A percentile compares a stretch with the other conserved stretches of the same genome.
These are phyloP conservation scores for Lepidonotus clava DNA, from an alignment of 2,888 invertebrate species.

Conservation along the genomic window DNA sequence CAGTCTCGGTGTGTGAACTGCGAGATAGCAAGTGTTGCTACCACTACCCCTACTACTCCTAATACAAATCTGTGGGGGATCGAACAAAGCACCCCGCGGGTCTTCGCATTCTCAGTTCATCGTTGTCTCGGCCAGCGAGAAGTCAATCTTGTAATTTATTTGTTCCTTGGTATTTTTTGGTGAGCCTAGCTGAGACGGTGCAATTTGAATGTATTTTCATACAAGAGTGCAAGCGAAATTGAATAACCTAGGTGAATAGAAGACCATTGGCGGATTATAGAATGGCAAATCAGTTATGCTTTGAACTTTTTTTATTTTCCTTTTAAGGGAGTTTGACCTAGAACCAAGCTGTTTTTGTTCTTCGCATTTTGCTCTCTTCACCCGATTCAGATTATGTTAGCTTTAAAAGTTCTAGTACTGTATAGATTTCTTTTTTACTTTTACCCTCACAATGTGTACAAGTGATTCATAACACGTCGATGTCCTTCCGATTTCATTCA, in stretches of 20 bases:
- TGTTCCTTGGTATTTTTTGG: conserved; percentile 45
- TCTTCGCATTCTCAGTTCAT: not conserved
- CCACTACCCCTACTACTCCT: not conserved
- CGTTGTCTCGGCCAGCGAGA: not conserved
- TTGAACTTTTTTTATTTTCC: not conserved
- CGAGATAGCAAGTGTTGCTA: not conserved
- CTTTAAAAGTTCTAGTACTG: not conserved
- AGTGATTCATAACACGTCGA: too few relatives aligned
- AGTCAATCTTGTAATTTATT: conserved; percentile 48
- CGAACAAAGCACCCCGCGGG: not conserved
- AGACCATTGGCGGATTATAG: not conserved
- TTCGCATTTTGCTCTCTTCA: not conserved
- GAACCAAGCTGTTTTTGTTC: conserved; percentile 11
- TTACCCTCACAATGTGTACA: not conserved
- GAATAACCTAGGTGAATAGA: not conserved
- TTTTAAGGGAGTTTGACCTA: not conserved
- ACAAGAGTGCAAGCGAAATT: not conserved
- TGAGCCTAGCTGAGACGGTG: conserved; percentile 21
- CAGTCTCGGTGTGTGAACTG: not conserved
- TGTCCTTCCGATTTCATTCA: too few relatives aligned
- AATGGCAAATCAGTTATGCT: not conserved
- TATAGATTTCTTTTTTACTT: conserved; percentile 2
- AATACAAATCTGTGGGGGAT: not conserved
- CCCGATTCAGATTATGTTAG: not conserved
- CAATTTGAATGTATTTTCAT: conserved; percentile 12